phyloP scores from a whole-genome alignment of 2,888 invertebrate species.

The Mythimna ferrago region DNA sequence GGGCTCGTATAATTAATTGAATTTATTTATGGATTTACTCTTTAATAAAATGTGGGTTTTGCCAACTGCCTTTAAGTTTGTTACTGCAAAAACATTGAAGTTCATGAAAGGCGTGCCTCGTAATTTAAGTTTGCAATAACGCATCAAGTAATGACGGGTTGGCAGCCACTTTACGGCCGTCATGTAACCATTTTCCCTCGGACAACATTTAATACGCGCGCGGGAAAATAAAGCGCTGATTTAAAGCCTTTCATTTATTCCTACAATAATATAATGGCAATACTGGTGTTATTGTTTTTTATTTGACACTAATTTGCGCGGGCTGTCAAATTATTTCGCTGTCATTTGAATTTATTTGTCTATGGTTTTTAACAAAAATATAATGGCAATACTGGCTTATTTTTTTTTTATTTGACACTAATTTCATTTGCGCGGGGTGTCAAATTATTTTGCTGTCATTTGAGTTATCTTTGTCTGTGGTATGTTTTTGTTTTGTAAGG shows the following conservation, averaged over 20 bases:
- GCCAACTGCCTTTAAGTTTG: slow-evolving; percentile 35
- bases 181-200: slow-evolving; percentile 58
- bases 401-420: slow-evolving; percentile 23
- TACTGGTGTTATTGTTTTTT: slow-evolving; percentile 5
- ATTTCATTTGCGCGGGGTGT: slow-evolving; percentile 2
- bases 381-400: neutral
- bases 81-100: slow-evolving; percentile 56
- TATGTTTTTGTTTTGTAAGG: neutral
- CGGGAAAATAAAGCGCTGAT: slow-evolving; percentile 53
- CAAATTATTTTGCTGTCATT: slow-evolving; percentile 12
- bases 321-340: slow-evolving; percentile 6
- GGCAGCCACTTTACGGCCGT: slow-evolving; percentile 62
- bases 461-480: slow-evolving; percentile 16
- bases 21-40: neutral
- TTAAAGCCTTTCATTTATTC: slow-evolving; percentile 32
- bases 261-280: slow-evolving; percentile 10
- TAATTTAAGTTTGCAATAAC: slow-evolving; percentile 63
- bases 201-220: slow-evolving; percentile 52
- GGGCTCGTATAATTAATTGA: slow-evolving; percentile 11
- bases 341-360: slow-evolving; percentile 20
- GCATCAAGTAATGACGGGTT: slow-evolving; percentile 61
- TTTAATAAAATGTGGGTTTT: slow-evolving; percentile 28
- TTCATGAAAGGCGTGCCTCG: slow-evolving; percentile 52
- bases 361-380: slow-evolving; percentile 1
- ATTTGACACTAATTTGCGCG: slow-evolving; percentile 22